phyloP scores from a whole-genome alignment of 2,888 invertebrate genomes.

The Harmothoe impar region DNA sequence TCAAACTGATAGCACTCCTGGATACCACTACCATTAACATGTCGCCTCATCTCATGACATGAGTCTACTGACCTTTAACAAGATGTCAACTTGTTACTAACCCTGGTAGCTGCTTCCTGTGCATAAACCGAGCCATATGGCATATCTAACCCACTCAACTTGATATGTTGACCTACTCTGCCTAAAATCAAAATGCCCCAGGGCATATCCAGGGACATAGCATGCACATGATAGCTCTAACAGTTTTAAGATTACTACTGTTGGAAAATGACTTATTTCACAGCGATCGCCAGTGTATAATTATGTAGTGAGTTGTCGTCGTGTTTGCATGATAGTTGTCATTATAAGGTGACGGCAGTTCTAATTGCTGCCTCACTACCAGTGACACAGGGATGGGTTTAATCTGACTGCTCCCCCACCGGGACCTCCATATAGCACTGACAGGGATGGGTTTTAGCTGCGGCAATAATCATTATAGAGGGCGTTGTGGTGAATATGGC shows the following conservation, averaged over 20 bases:
- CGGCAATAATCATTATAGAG: constrained; percentile 20
- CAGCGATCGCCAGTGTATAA: neutral
- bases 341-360: neutral
- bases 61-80: neutral
- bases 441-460: neutral
- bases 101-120: neutral
- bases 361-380: neutral
- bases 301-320: neutral
- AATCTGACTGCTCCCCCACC: neutral
- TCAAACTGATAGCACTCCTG: neutral
- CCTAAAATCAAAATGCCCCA: neutral
- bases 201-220: too few relatives aligned
- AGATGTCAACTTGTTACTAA: neutral
- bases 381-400: neutral
- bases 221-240: neutral
- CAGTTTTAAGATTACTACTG: neutral
- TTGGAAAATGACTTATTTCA: neutral
- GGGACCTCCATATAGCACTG: too few relatives aligned
- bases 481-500: constrained; percentile 3
- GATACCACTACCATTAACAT: neutral
- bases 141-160: neutral
- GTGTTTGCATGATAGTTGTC: constrained; percentile 29
- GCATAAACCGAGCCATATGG: neutral
- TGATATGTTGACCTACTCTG: neutral
- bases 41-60: neutral